Evolutionary conservation across 2,888 invertebrate genomes (phyloP), one percentile per base, ranked within the genome.

Genomic region (Cryptops parisi): DNA sequence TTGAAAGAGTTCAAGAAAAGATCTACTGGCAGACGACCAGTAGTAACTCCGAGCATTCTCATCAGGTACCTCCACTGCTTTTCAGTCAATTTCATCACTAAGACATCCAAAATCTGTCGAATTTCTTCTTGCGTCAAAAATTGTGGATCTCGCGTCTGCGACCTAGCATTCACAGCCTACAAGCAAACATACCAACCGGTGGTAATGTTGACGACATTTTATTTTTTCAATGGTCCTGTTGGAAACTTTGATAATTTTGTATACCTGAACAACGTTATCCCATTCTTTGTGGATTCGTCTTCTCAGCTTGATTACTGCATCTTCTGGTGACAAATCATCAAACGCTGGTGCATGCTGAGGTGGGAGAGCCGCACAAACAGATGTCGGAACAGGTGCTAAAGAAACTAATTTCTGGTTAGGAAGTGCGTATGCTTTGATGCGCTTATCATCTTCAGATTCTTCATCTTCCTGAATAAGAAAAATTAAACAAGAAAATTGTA

Each of bases 61-160:
- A 49, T 6, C 22, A 49, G 22, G 23, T 49, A 40, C 3, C 19
- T 3, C 49, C 49, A 49, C 25, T 49, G 49, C 9, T 9, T 5
- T 9, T 49, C 49, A 38, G 49, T 49, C 40, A 49, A 15, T 6
- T 38, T 15, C 49, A 49, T 49, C 6, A 38, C 40, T 5, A 49
- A 38, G 9, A 49, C 49, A 22, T 49, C 40, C 3, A 49, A n/a
- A 22, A 49, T 49, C 9, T 38, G 38, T 4, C 40, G 38, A 5
- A 49, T 9, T 49, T 49, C 49, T 6, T 49, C 39, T 40, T 49
- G 49, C 24, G 19, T n/a, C 2, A 49, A n/a, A 4, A 6, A 33
- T 22, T 19, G 21, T 3, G 38, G 17, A 19, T 4, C 6, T 3
- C 49, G 9, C 19, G 17, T 12, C 5, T 39, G 38, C 2, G 49